phyloP scores from a whole-genome alignment of 2,113 vertebrate species.

The Corythoichthys haematopterus region DNA sequence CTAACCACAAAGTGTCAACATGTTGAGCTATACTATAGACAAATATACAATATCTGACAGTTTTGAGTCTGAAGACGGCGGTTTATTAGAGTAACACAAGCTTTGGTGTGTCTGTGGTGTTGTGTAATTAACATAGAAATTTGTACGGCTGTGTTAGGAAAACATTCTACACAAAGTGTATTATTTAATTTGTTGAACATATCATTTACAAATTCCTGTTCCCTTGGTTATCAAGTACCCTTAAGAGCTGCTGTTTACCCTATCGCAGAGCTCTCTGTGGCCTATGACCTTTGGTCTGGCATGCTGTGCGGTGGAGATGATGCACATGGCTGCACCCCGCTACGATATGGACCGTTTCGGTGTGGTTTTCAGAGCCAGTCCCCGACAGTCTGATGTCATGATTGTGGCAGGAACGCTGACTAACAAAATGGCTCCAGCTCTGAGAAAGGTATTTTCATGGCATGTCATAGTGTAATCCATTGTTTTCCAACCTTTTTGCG shows the following conservation, averaged over 20 bases:
- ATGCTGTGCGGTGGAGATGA: constrained; percentile 96
- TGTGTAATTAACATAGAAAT: neutral
- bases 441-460: constrained; percentile 79
- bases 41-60: too few species aligned
- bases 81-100: too few species aligned
- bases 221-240: neutral
- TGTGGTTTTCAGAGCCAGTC: constrained; percentile 92
- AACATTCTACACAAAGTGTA: neutral
- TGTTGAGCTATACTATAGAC: too few species aligned
- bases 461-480: too few species aligned
- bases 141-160: neutral
- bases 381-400: constrained; percentile 92
- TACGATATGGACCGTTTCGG: constrained; percentile 98
- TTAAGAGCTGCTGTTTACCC: neutral
- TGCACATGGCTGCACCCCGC: constrained; percentile 95
- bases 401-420: constrained; percentile 93
- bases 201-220: neutral
- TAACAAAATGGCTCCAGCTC: constrained; percentile 94
- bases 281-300: constrained; percentile 96
- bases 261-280: constrained; percentile 87
- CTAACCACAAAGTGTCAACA: too few species aligned
- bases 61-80: too few species aligned
- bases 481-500: too few species aligned
- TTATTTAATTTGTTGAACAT: neutral
- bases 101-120: too few species aligned